A percentile compares a stretch with the other conserved stretches of the same genome.
Evolutionary conservation across 2,888 invertebrate genomes (phyloP).

Genomic region (Pandemis cinnamomeana): DNA sequence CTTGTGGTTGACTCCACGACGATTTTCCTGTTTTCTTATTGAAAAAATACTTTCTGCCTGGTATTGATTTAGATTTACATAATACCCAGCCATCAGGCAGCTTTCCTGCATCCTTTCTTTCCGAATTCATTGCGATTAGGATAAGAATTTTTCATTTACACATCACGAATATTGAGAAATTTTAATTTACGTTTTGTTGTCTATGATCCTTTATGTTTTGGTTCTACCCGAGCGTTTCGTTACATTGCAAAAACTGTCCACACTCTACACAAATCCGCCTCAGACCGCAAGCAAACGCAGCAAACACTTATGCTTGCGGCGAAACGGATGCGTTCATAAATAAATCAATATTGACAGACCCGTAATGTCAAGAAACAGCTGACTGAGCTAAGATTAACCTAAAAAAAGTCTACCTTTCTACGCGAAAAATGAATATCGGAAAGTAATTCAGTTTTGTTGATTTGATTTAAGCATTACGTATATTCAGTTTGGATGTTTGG

Average conservation of each 20-base stretch:
- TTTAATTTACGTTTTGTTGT: slow-evolving; percentile 53
- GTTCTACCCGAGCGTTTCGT: slow-evolving; percentile 39
- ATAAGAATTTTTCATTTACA: slow-evolving; percentile 52
- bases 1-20: slow-evolving; percentile 78
- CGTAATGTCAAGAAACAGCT: slow-evolving; percentile 7
- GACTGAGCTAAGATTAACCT: slow-evolving; percentile 36
- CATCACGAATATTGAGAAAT: slow-evolving; percentile 58
- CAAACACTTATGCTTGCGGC: neutral
- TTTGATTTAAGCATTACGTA: slow-evolving; percentile 7
- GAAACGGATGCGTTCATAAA: slow-evolving; percentile 33
- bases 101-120: slow-evolving; percentile 64
- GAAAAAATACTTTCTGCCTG: slow-evolving; percentile 78
- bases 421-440: slow-evolving; percentile 16
- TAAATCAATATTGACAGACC: neutral
- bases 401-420: slow-evolving; percentile 12
- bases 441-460: slow-evolving; percentile 10
- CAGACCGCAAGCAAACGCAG: slow-evolving; percentile 3
- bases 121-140: slow-evolving; percentile 68
- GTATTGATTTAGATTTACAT: slow-evolving; percentile 75
- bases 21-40: slow-evolving; percentile 79
- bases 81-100: slow-evolving; percentile 80
- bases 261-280: slow-evolving; percentile 1
- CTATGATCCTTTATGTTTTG: slow-evolving; percentile 51
- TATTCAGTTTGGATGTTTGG: slow-evolving; percentile 13
- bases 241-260: slow-evolving; percentile 20